These are phyloP conservation scores for Drosophila rhopaloa DNA, from an alignment of 1,140 invertebrate species.

Conservation along the genomic window DNA sequence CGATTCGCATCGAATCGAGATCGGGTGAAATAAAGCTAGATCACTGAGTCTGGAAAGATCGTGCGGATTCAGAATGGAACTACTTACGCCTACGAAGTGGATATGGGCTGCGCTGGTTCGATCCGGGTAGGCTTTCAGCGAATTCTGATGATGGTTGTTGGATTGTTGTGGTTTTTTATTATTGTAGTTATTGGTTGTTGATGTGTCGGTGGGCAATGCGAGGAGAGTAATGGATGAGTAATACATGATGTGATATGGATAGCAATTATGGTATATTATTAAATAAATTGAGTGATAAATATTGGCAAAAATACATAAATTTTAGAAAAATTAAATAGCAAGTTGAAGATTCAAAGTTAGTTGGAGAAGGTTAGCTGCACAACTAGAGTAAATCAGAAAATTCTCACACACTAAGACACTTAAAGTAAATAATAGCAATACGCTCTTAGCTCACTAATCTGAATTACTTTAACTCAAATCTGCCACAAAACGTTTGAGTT, in stretches of 20 bases:
- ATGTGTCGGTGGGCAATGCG: conserved; percentile 43
- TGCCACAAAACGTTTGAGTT: not conserved
- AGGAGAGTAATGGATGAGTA: conserved; percentile 58
- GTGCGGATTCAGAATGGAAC: conserved; percentile 67
- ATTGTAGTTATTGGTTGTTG: conserved; percentile 28
- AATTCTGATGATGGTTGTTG: conserved; percentile 88
- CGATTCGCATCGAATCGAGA: conserved; percentile 18
- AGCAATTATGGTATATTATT: conserved; percentile 46
- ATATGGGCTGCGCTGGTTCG: conserved; percentile 93
- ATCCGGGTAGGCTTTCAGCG: conserved; percentile 92
- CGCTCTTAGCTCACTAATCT: not conserved
- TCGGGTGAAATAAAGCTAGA: conserved; percentile 34
- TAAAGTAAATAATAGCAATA: not conserved
- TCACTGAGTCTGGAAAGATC: conserved; percentile 46
- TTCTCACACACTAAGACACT: not conserved
- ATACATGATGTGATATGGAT: conserved; percentile 58
- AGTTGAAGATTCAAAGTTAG: not conserved
- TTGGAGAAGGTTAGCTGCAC: not conserved
- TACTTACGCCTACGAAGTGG: conserved; percentile 92
- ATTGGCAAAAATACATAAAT: not conserved
- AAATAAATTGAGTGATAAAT: conserved; percentile 9
- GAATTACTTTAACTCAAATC: not conserved
- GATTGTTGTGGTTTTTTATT: conserved; percentile 39
- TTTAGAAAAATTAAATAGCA: not conserved
- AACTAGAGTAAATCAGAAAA: not conserved